These are phyloP conservation scores for Aplysia californica DNA, from an alignment of 1,140 invertebrate genomes.

Conservation along the genomic window DNA sequence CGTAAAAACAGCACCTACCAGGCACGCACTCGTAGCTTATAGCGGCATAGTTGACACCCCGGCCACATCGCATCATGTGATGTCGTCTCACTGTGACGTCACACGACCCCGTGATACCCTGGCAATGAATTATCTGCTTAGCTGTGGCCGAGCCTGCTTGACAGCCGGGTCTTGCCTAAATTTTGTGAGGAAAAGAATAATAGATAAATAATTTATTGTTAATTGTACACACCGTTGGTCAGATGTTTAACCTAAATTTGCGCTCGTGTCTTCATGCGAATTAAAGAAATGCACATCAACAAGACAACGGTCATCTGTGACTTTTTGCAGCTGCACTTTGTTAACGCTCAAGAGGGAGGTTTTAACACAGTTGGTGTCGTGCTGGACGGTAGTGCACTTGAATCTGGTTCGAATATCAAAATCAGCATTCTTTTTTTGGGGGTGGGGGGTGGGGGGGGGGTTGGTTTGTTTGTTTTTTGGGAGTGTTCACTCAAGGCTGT, in stretches of 20 bases:
- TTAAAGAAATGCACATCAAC: neutral
- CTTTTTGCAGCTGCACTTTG: neutral
- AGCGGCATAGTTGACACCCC: slow-evolving; percentile 24
- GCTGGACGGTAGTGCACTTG: too few relatives aligned
- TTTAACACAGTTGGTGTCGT: too few relatives aligned
- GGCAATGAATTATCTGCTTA: slow-evolving; percentile 27
- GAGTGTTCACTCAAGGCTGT: too few relatives aligned
- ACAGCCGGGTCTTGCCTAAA: slow-evolving; percentile 7
- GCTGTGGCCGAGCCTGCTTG: slow-evolving; percentile 18
- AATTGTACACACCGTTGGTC: neutral
- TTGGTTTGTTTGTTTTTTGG: too few relatives aligned
- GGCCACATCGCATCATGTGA: slow-evolving; percentile 25
- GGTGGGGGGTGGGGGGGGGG: too few relatives aligned
- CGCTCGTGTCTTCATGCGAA: neutral
- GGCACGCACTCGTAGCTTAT: slow-evolving; percentile 31
- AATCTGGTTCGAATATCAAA: too few relatives aligned
- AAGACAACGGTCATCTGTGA: neutral
- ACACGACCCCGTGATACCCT: slow-evolving; percentile 19
- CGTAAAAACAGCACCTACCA: slow-evolving; percentile 3
- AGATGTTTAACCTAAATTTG: neutral
- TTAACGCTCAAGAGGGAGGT: neutral
- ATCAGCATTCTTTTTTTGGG: too few relatives aligned
- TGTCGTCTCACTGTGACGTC: slow-evolving; percentile 6
- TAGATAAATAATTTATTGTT: neutral
- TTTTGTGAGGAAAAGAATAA: neutral